Evolutionary conservation across 2,113 vertebrate species (phyloP), one percentile per base, ranked within the genome.

Genomic region (Poecile atricapillus): DNA sequence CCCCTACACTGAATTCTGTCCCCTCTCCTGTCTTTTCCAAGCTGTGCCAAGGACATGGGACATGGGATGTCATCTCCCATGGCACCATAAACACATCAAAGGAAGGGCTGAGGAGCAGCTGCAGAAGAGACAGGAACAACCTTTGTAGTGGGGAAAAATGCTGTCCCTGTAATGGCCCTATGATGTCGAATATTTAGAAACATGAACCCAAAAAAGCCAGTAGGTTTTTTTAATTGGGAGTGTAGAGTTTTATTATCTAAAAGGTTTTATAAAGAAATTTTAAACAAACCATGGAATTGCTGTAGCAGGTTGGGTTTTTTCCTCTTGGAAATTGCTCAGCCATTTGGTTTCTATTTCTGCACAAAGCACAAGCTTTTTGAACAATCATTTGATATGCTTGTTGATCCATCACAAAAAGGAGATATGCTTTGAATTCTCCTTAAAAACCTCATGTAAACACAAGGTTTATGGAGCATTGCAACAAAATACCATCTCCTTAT

Each of bases 361-460:
- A 95, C 91, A 97, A 89, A 96, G 97, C 97, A 89, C 64, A 87
- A 78, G 94, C 91, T 95, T 96, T 98, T 98, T 98, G 97, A 98
- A 97, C 97, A 97, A 97, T 95, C 94, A 94, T 98, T 98, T 97
- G 98, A 98, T 98, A 98, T 60, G 98, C 97, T 98, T 98, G 97
- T 96, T 97, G 97, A 98, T 98, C 98, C 98, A 95, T 98, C 97
- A 98, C 97, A 89, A 96, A 96, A 97, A 98, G 96, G 97, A 98
- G 98, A 98, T 97, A 98, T 96, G 98, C 98, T 98, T 98, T 98
- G 97, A 98, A 97, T 98, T 98, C 98, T 97, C 98, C 92, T 97
- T 97, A 97, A 98, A 98, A 98, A 98, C 96, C 97, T 98, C 97
- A 91, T 95, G 98, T 98, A 99, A 99, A 99, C 98, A 99, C 94